Conservation (phyloP, 2,797 vertebrate species). For the Poeciliopsis paucimaculata region DNA sequence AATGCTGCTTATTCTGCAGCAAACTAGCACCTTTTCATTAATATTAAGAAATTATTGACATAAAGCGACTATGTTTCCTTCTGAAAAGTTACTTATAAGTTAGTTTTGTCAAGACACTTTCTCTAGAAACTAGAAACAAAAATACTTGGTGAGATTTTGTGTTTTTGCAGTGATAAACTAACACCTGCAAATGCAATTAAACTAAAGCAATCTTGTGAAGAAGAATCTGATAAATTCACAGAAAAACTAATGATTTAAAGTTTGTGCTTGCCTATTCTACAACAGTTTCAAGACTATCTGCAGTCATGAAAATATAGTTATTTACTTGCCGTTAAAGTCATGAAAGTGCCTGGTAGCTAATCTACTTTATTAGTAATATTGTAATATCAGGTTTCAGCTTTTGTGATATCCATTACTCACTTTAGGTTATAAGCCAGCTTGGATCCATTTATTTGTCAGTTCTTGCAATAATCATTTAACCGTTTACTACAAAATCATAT, state of each 20-base stretch:
- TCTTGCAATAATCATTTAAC: constrained; percentile 21
- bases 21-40: no score
- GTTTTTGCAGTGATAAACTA: background rate
- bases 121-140: no score
- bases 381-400: background rate
- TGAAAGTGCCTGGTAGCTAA: background rate
- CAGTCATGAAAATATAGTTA: background rate
- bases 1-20: no score
- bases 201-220: background rate
- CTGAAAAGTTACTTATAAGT: no score
- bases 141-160: no score
- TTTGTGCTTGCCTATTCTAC: background rate
- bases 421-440: constrained; percentile 11
- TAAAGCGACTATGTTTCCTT: no score
- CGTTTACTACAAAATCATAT: constrained; percentile 28
- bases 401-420: background rate
- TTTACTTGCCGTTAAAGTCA: background rate
- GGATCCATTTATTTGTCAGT: constrained; percentile 6
- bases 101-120: no score
- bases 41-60: no score
- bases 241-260: background rate
- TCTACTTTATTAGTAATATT: background rate
- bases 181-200: background rate
- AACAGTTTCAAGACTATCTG: background rate
- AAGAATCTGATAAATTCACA: background rate